phyloP scores from a whole-genome alignment of 2,888 invertebrate species.

The Lysandra coridon region DNA sequence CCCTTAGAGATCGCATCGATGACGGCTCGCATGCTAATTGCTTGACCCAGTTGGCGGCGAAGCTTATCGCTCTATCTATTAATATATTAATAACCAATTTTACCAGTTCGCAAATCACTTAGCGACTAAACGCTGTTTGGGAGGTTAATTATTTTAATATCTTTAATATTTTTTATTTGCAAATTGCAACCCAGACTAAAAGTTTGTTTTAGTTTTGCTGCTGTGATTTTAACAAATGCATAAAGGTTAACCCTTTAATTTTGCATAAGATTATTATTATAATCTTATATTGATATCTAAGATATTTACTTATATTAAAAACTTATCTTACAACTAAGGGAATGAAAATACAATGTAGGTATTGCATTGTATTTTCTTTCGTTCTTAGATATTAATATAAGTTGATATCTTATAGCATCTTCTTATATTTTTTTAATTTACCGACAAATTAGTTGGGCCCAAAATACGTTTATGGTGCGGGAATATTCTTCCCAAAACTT shows the following conservation, averaged over 20 bases:
- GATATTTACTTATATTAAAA: too few species aligned
- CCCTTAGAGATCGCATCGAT: slow-evolving; percentile 27
- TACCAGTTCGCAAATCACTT: slow-evolving; percentile 4
- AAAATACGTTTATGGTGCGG: background rate
- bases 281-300: too few species aligned
- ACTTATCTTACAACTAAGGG: too few species aligned
- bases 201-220: background rate
- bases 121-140: background rate
- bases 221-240: background rate
- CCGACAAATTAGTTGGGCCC: background rate
- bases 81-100: slow-evolving; percentile 28
- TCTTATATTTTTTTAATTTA: background rate
- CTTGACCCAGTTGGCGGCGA: slow-evolving; percentile 32
- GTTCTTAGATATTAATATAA: too few species aligned
- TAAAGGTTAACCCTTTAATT: too few species aligned
- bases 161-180: background rate
- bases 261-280: too few species aligned
- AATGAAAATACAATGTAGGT: too few species aligned
- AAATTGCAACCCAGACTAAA: background rate
- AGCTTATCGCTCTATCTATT: slow-evolving; percentile 31
- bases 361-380: too few species aligned
- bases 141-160: background rate
- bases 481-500: background rate
- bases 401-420: too few species aligned
- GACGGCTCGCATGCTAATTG: slow-evolving; percentile 32